Conservation (phyloP, 2,113 vertebrate species). For the Crotalus horridus region DNA sequence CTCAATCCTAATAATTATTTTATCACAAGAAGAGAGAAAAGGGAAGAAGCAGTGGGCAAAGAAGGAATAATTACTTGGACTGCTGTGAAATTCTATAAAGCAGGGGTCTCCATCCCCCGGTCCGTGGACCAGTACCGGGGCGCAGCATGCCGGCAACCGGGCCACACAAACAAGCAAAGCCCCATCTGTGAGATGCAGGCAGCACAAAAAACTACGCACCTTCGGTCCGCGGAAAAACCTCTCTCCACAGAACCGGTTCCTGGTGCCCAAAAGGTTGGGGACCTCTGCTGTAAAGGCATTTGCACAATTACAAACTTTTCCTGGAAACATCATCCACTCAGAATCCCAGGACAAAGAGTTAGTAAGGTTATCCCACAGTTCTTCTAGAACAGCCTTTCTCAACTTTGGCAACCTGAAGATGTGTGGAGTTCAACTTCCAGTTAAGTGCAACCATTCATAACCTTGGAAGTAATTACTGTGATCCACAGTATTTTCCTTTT, state of each 20-base stretch:
- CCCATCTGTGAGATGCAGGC: too few species aligned
- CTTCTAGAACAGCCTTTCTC: neutral
- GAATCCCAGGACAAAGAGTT: neutral
- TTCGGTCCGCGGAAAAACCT: too few species aligned
- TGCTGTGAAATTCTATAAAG: neutral
- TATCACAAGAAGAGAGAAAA: neutral
- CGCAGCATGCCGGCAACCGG: too few species aligned
- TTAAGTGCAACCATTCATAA: neutral
- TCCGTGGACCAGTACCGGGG: too few species aligned
- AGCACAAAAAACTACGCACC: too few species aligned
- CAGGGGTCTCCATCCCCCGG: too few species aligned
- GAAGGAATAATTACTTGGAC: neutral
- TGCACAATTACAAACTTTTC: neutral
- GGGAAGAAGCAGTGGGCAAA: neutral
- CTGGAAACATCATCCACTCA: neutral
- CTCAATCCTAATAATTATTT: neutral
- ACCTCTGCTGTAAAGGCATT: neutral
- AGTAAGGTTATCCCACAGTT: neutral
- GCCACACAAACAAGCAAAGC: too few species aligned
- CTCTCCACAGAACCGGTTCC: too few species aligned
- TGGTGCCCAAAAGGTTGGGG: too few species aligned
- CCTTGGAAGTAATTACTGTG: neutral
- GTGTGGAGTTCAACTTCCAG: neutral
- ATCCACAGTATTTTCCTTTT: neutral
- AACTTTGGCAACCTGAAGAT: neutral